phyloP scores from a whole-genome alignment of 1,140 invertebrate species.

The Drosophila nigrodunni region DNA sequence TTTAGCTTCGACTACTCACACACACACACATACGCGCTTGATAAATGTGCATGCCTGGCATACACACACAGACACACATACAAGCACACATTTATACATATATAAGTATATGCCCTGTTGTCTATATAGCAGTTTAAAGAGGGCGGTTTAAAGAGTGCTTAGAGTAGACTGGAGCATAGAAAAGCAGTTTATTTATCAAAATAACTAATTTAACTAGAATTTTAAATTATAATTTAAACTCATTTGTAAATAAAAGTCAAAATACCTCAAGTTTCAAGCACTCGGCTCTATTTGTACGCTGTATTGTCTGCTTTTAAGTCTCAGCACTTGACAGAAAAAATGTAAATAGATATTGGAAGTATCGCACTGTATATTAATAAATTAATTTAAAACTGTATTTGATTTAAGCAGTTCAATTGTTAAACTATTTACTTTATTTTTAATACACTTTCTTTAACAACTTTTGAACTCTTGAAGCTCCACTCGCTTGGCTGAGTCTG shows the following conservation, averaged over 20 bases:
- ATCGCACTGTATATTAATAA: too few species aligned
- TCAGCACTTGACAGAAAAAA: too few species aligned
- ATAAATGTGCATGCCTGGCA: slow-evolving; percentile 47
- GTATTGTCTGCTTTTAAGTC: too few species aligned
- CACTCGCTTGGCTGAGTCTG: slow-evolving; percentile 24
- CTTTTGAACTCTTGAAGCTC: background rate
- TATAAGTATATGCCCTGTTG: slow-evolving; percentile 42
- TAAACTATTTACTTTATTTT: background rate
- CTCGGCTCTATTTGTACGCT: too few species aligned
- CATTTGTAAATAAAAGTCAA: too few species aligned
- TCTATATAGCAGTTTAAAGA: slow-evolving; percentile 49
- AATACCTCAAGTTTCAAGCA: too few species aligned
- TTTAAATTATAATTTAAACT: too few species aligned
- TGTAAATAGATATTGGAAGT: too few species aligned
- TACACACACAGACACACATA: slow-evolving; percentile 28
- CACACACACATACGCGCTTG: slow-evolving; percentile 55
- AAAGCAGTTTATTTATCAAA: too few species aligned
- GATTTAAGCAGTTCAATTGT: background rate
- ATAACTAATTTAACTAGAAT: too few species aligned
- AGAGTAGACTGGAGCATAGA: too few species aligned
- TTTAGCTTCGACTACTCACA: slow-evolving; percentile 54
- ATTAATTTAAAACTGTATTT: too few species aligned
- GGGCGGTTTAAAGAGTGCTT: slow-evolving; percentile 11
- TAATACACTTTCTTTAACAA: background rate
- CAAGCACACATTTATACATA: slow-evolving; percentile 19